Evolutionary conservation across 2,113 vertebrate genomes (phyloP).

Genomic region (Mastomys natalensis): DNA sequence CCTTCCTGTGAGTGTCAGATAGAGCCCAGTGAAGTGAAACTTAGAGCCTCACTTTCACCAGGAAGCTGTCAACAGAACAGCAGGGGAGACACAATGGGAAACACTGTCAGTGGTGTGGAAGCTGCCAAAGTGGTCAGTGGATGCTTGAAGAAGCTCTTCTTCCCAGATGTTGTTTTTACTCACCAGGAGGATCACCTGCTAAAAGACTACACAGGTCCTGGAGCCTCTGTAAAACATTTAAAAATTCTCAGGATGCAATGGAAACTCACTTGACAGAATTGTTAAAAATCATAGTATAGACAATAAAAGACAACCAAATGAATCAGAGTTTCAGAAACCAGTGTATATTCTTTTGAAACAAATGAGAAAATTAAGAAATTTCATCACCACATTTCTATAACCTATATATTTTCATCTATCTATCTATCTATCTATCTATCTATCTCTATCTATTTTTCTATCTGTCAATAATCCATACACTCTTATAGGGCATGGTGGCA

Average conservation of each 20-base stretch:
- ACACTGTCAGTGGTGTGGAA: neutral
- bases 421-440: too few relatives aligned
- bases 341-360: conserved; percentile 13
- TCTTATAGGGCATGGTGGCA: neutral
- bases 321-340: neutral
- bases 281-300: neutral
- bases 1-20: neutral
- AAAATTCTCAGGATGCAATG: neutral
- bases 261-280: neutral
- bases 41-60: neutral
- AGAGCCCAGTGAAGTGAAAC: neutral
- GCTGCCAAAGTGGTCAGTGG: neutral
- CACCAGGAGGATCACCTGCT: neutral
- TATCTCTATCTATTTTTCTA: neutral
- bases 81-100: neutral
- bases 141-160: neutral
- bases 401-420: neutral
- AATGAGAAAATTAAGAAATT: conserved; percentile 40
- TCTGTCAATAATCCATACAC: neutral
- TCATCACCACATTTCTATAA: neutral
- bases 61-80: neutral
- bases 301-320: neutral
- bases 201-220: neutral
- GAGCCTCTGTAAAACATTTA: neutral
- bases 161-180: neutral